Percentiles rank a stretch among this genome's conserved stretches.
phyloP scores from a whole-genome alignment of 1,140 invertebrate species.

The Calliphora vicina region DNA sequence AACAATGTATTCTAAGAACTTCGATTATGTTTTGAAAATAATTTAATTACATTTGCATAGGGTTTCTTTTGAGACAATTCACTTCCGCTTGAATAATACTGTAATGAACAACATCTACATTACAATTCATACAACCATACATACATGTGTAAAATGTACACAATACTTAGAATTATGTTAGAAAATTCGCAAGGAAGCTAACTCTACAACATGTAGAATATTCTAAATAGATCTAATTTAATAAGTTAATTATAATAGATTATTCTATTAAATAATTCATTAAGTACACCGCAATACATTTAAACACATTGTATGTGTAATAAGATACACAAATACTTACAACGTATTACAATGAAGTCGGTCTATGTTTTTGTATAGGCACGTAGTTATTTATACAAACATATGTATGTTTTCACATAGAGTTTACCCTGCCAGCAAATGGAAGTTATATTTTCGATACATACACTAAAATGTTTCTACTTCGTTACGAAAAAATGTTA shows the following conservation, averaged over 20 bases:
- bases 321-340: too few species aligned
- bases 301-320: neutral
- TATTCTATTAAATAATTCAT: slow-evolving; percentile 24
- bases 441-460: too few species aligned
- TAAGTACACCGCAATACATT: slow-evolving; percentile 5
- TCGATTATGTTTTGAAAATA: neutral
- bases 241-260: slow-evolving; percentile 27
- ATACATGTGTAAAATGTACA: too few species aligned
- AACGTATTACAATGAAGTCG: too few species aligned
- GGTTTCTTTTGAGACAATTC: neutral
- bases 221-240: neutral
- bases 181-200: neutral
- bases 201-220: neutral
- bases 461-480: too few species aligned
- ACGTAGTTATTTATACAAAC: too few species aligned
- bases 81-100: neutral
- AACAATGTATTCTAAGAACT: too few species aligned
- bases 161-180: neutral
- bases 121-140: too few species aligned
- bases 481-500: too few species aligned
- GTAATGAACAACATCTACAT: neutral
- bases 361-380: too few species aligned
- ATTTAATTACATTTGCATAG: neutral
- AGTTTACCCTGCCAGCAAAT: too few species aligned
- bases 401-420: too few species aligned